Conservation (phyloP, 30 jellyfish, hydroid and myxozoan species). For the Morbakka virulenta region DNA sequence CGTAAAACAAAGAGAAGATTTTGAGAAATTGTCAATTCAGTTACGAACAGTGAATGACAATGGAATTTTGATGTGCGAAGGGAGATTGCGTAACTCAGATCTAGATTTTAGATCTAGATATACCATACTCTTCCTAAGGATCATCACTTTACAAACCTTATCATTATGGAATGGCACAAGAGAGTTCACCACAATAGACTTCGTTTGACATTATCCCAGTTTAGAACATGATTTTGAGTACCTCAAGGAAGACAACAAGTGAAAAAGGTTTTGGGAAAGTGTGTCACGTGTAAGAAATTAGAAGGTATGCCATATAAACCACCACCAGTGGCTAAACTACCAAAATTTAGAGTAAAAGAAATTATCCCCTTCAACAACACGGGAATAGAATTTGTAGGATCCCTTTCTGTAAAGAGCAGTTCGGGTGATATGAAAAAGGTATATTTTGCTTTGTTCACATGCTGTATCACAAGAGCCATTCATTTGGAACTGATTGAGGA, state of each 20-base stretch:
- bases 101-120: conserved; percentile 35
- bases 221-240: conserved; percentile 49
- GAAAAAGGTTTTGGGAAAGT: conserved; percentile 39
- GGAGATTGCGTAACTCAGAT: conserved; percentile 41
- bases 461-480: conserved; percentile 42
- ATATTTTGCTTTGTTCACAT: conserved; percentile 36
- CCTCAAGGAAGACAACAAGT: conserved; percentile 58
- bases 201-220: conserved; percentile 41
- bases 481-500: conserved; percentile 35
- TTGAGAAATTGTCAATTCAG: neutral
- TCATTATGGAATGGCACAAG: conserved; percentile 41
- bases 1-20: neutral
- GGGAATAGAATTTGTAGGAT: conserved; percentile 60
- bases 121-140: conserved; percentile 42
- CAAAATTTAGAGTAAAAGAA: conserved; percentile 44
- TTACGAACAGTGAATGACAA: conserved; percentile 7
- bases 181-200: conserved; percentile 58
- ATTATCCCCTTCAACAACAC: conserved; percentile 41
- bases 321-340: conserved; percentile 27
- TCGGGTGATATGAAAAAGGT: conserved; percentile 42
- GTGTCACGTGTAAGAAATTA: conserved; percentile 10
- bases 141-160: conserved; percentile 22
- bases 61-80: conserved; percentile 8
- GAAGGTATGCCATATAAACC: conserved; percentile 5
- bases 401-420: conserved; percentile 34